Evolutionary conservation across 1,140 invertebrate species (phyloP), one percentile per base, ranked within the genome.

Genomic region (Dendroctonus valens): DNA sequence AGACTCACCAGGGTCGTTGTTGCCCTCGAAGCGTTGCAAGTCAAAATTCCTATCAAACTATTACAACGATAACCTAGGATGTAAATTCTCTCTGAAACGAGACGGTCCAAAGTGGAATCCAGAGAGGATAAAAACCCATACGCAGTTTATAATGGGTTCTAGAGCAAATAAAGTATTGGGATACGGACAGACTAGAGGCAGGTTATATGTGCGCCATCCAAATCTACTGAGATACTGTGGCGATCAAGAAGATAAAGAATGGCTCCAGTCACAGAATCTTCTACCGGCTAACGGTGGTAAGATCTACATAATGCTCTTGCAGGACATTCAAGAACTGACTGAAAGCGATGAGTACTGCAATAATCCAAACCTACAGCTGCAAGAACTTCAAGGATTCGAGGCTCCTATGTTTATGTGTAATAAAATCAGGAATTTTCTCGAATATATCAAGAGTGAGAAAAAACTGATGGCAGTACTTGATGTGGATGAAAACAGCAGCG

Each of bases 241-340:
- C 48, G 91, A 93, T 74, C 86, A 86, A 65, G 88, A 91, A 71
- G 91, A 93, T 73, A 91, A 91, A 75, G 88, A 91, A 74, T 92
- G 91, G 91, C 82, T 93, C 37, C 84, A 86, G 53, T 88, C 86
- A 67, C 86, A 91, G 69, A 89, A 89, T 73, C 78, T 90, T 60
- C 90, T 91, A 76, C 87, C 90, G 71, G 85, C 87, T 42, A 88
- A 87, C 58, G 89, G 90, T 9, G 89, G 89, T 6, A 90, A 89
- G 79, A 89, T 90, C 39, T 91, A 91, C 71, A 85, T 93, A 65
- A 84, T 92, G 82, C 80, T 92, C n/a, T 81, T 91, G 59, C 87
- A 92, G 74, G 91, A 93, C 74, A 90, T 93, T 51, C 81, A 86
- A 78, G 88, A 91, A 73, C 78, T 93, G 49, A 85, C 88, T 6